Evolutionary conservation across 2,797 vertebrate species (phyloP).

Genomic region (Bryconaethiops microstoma): DNA sequence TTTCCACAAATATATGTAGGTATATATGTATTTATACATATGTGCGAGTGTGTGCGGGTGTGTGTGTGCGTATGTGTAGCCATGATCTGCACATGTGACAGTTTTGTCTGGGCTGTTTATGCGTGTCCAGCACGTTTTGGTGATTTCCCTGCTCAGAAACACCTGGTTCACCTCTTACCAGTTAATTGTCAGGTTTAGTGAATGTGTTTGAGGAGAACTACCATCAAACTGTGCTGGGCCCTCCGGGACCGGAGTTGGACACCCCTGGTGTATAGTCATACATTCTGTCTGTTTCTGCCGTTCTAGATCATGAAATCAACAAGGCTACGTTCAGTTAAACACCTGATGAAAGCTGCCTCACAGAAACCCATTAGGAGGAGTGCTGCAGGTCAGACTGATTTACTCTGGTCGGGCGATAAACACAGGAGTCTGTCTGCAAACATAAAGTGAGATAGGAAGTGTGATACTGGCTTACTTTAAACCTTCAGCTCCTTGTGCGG

Average conservation of each 20-base stretch:
- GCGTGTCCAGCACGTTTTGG: too few relatives aligned
- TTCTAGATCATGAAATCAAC: neutral
- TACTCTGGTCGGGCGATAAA: slow-evolving; percentile 44
- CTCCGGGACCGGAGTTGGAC: too few relatives aligned
- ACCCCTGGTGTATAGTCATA: neutral
- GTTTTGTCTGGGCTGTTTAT: neutral
- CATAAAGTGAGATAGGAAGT: slow-evolving; percentile 68
- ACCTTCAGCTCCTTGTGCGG: slow-evolving; percentile 66
- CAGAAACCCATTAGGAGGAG: neutral
- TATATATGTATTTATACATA: too few relatives aligned
- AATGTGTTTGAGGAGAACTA: too few relatives aligned
- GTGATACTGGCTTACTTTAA: slow-evolving; percentile 66
- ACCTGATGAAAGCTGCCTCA: neutral
- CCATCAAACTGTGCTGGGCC: too few relatives aligned
- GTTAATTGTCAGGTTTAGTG: too few relatives aligned
- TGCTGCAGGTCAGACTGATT: slow-evolving; percentile 30
- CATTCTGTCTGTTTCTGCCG: neutral
- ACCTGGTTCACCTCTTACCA: too few relatives aligned
- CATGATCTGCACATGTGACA: neutral
- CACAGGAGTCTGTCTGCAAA: slow-evolving; percentile 58
- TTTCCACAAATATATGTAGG: too few relatives aligned
- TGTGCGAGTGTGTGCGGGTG: neutral
- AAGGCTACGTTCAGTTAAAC: slow-evolving; percentile 1
- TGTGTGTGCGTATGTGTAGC: neutral
- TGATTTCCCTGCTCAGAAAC: too few relatives aligned